A percentile compares a stretch with the other conserved stretches of the same genome.
These are phyloP conservation scores for Ornithorhynchus anatinus DNA, from an alignment of 2,113 vertebrate genomes.

Conservation along the genomic window DNA sequence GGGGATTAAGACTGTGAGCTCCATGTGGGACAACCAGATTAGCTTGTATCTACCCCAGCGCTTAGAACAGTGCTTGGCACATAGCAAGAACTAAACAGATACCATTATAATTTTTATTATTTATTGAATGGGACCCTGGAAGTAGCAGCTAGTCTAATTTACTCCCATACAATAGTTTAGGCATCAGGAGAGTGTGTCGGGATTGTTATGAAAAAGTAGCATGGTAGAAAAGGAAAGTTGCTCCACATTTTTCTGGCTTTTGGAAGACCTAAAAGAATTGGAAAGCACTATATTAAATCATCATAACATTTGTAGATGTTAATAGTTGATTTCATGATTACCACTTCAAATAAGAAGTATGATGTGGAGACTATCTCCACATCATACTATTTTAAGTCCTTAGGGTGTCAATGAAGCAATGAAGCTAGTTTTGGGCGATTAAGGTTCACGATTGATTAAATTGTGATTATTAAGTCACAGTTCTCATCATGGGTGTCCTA, in stretches of 20 bases:
- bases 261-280: not conserved
- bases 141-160: not conserved
- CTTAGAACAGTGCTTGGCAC: too few species aligned
- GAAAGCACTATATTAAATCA: not conserved
- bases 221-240: not conserved
- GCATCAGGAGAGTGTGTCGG: not conserved
- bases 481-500: constrained; percentile 28
- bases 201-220: not conserved
- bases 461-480: constrained; percentile 37
- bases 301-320: too few species aligned
- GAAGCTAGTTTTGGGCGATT: constrained; percentile 15
- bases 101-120: not conserved
- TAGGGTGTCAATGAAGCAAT: constrained; percentile 28
- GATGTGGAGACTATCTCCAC: too few species aligned
- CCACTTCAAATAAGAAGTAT: too few species aligned
- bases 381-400: constrained; percentile 38
- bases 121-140: not conserved
- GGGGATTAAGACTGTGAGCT: too few species aligned
- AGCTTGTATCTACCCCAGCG: too few species aligned
- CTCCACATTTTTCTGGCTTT: not conserved
- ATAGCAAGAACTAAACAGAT: too few species aligned
- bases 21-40: too few species aligned
- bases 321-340: too few species aligned
- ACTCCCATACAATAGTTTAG: not conserved
- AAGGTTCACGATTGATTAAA: constrained; percentile 30